Base-by-base conservation (phyloP, 2,113 vertebrate genomes). In the Numenius arquata region DNA sequence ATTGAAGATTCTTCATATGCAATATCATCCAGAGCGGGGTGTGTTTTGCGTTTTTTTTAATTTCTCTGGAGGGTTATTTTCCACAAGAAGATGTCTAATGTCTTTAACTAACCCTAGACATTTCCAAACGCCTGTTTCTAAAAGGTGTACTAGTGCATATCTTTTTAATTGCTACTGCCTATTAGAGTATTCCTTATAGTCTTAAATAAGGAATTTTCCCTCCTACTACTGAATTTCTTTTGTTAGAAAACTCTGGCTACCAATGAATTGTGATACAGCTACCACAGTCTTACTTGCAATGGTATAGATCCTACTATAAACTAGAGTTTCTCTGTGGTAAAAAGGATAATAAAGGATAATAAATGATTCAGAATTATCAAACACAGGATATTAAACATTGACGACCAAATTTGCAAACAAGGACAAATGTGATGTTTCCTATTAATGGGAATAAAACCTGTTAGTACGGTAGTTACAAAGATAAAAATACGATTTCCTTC, bases 131-230 rank as follows among this genome's bases (percentile, higher is more conserved):
- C 53, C 47, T 80, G 9, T 95, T 95, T 88, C 77, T 96, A 75
- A 96, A 96, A 97, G 84, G 27, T 85, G 65, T 96, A 95, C 48
- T 86, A 95, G 88, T 95, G 94, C 95, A 92, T 98, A 82, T 97
- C 95, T 97, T 98, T 97, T 98, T 98, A 98, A 98, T 98, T 98
- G 90, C 85, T 94, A 68, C 67, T 84, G 75, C 95, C 79, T 89
- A 47, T 85, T 97, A 86, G 67, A 85, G 77, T 93, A 90, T 93
- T 97, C 59, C 89, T 96, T 68, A 93, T 78, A 96, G 73, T 85
- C 89, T 94, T 89, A 92, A 78, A 91, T 95, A 85, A 95, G 67
- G 48, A 56, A 61, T 88, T 95, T 96, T 85, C 53, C 95, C 67
- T 96, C 93, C 83, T 92, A 62, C 71, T 95, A 19, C 38, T 94